phyloP scores from a whole-genome alignment of 2,797 vertebrate genomes.

The Dromococcyx pavoninus region DNA sequence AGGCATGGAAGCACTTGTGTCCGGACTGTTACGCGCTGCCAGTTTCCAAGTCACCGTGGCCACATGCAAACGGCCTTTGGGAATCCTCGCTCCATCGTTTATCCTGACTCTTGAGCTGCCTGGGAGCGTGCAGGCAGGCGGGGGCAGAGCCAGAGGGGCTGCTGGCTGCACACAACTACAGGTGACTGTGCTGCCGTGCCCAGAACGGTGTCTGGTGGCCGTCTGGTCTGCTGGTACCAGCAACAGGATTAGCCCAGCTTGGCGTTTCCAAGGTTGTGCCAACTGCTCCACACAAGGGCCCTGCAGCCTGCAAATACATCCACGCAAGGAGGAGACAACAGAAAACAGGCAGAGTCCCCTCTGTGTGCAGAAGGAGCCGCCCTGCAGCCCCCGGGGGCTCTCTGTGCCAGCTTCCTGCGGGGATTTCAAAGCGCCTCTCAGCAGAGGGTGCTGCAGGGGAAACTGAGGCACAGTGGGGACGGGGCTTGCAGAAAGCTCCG shows the following conservation, averaged over 20 bases:
- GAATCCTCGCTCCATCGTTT: not conserved
- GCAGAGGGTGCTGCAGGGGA: not conserved
- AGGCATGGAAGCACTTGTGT: not conserved
- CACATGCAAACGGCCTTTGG: not conserved
- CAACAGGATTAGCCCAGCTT: not conserved
- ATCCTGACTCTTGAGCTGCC: not conserved
- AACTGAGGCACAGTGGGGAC: not conserved
- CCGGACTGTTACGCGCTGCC: not conserved
- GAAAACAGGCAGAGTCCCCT: not conserved
- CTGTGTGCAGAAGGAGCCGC: fast-evolving
- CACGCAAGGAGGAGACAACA: not conserved
- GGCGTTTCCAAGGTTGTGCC: not conserved
- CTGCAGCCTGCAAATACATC: not conserved
- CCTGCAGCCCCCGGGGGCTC: not conserved
- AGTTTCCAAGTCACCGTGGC: not conserved
- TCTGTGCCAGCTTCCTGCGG: not conserved
- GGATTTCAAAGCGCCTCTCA: not conserved
- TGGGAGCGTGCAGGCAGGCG: not conserved
- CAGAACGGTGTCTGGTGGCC: not conserved
- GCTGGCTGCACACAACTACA: not conserved
- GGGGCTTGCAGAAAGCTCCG: not conserved
- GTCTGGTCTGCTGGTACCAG: too few relatives aligned
- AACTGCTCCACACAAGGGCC: not conserved
- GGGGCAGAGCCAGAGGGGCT: not conserved
- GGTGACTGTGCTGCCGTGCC: not conserved